Evolutionary conservation across 2,113 vertebrate species (phyloP).

Genomic region (Geococcyx californianus): DNA sequence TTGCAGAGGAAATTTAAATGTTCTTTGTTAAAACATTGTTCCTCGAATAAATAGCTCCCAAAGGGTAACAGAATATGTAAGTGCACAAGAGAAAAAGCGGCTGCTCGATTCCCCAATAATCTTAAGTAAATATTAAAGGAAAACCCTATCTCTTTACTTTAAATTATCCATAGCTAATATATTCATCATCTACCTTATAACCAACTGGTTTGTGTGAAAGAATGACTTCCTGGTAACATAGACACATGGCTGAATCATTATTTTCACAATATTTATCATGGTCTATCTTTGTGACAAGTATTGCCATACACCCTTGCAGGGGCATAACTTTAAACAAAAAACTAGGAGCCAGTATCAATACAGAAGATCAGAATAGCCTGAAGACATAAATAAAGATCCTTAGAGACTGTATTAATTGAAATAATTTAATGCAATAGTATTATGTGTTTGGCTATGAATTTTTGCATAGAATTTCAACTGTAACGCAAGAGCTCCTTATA

Average conservation of each 20-base stretch:
- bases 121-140: not conserved
- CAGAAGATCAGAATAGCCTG: not conserved
- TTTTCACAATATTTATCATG: not conserved
- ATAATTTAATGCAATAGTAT: not conserved
- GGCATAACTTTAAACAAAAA: not conserved
- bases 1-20: not conserved
- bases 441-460: not conserved
- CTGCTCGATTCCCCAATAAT: not conserved
- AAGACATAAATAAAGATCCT: not conserved
- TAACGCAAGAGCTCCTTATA: not conserved
- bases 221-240: not conserved
- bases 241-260: not conserved
- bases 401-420: not conserved
- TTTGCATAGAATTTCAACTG: not conserved
- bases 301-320: not conserved
- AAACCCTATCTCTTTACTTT: not conserved
- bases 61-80: not conserved
- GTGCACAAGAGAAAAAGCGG: not conserved
- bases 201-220: not conserved
- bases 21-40: conserved; percentile 23
- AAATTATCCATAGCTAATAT: not conserved
- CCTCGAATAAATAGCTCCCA: not conserved
- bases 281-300: not conserved
- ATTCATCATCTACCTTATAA: not conserved
- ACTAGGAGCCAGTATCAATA: not conserved